Evolutionary conservation across 1,140 invertebrate species (phyloP), one percentile per base, ranked within the genome.

Genomic region (Diorhabda elongata): DNA sequence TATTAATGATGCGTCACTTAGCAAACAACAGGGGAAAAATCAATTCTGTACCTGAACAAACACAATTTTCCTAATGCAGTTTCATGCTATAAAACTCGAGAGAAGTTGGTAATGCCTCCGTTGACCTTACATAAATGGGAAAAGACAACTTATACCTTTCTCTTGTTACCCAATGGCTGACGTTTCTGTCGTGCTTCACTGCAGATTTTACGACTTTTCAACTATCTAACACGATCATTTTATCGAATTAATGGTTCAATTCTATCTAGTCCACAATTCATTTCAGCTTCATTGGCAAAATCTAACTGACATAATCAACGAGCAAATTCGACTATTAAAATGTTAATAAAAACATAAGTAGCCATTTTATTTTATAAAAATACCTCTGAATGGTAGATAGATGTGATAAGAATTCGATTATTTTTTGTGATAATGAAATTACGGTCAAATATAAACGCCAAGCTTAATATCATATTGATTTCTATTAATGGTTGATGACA

Each of bases 71-170:
- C 47, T 52, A 52, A 52, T 52, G 47, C n/a, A 52, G 47, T n/a
- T 52, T 52, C 47, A 52, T 52, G 47, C 47, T 52, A 52, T 52
- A 52, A 52, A 52, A 52, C 47, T 52, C 47, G 47, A 52, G n/a
- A 52, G 47, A 52, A 52, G 47, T 52, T 52, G 47, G 47, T 52
- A 52, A 52, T 52, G 47, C 47, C 47, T 6, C n/a, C 47, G 47
- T 52, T 52, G 47, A 52, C 47, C 47, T 52, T n/a, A 52, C 47
- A 6, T 52, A 52, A 52, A 52, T 52, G 47, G 47, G 47, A 26
- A 52, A 52, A 52, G 47, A 52, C 47, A 52, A 52, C 47, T 26
- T 52, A 52, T 52, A 8, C 47, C 6, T 52, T 52, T 52, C 47
- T 52, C 47, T 52, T 52, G 47, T 52, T 52, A 52, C 47, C 47